phyloP scores from a whole-genome alignment of 2,888 invertebrate species.

The Chromoteleia sp. region DNA sequence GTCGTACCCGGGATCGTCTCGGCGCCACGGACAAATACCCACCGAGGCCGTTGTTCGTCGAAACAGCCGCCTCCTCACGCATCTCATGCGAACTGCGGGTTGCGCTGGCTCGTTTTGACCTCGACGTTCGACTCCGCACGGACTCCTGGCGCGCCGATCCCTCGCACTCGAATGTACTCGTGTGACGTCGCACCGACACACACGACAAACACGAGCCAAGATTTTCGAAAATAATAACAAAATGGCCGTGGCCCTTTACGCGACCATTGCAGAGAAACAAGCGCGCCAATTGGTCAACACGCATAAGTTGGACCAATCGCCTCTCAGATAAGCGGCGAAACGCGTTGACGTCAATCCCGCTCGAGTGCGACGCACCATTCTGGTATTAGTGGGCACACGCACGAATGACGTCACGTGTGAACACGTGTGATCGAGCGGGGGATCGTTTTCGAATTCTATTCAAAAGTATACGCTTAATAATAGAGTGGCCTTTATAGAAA shows the following conservation, averaged over 20 bases:
- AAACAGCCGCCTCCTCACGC: slow-evolving; percentile 72
- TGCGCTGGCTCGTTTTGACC: slow-evolving; percentile 17
- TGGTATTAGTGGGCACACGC: slow-evolving; percentile 19
- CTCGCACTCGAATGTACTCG: slow-evolving; percentile 40
- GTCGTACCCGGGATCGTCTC: neutral
- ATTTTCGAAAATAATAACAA: slow-evolving; percentile 84
- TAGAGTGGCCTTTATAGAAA: too few relatives aligned
- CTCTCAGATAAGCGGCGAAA: slow-evolving; percentile 60
- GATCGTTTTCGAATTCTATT: slow-evolving; percentile 1
- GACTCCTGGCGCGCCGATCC: slow-evolving; percentile 57
- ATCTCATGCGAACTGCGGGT: slow-evolving; percentile 77
- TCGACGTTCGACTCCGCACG: slow-evolving; percentile 37
- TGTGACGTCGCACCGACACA: slow-evolving; percentile 74
- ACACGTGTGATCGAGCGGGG: slow-evolving; percentile 27
- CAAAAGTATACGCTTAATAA: too few relatives aligned
- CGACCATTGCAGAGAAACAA: slow-evolving; percentile 78
- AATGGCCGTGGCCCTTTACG: slow-evolving; percentile 80
- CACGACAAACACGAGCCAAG: slow-evolving; percentile 76
- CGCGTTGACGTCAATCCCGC: slow-evolving; percentile 68
- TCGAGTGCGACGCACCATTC: slow-evolving; percentile 19
- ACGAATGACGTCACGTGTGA: slow-evolving; percentile 40
- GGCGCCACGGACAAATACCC: slow-evolving; percentile 75
- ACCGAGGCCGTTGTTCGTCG: slow-evolving; percentile 79
- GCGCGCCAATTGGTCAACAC: slow-evolving; percentile 42
- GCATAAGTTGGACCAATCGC: slow-evolving; percentile 31